These are phyloP conservation scores for Ephydatia muelleri DNA, from an alignment of 37 sponge, comb jelly and placozoan genomes.

Conservation along the genomic window DNA sequence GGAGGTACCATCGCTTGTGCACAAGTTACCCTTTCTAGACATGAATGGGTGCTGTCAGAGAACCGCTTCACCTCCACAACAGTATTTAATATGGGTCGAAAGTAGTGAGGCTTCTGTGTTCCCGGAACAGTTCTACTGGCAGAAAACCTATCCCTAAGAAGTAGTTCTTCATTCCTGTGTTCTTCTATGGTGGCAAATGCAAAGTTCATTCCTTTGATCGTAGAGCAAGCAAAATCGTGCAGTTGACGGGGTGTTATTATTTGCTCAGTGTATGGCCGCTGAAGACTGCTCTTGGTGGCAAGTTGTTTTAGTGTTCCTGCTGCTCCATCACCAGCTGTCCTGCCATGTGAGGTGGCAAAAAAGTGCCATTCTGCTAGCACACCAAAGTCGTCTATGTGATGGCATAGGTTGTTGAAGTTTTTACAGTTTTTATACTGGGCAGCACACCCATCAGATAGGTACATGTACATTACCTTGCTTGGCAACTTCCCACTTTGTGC, in stretches of 20 bases:
- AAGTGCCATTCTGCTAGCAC: conserved; percentile 49
- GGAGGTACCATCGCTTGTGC: too few relatives aligned
- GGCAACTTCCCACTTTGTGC: not conserved
- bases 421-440: too few relatives aligned
- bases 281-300: too few relatives aligned
- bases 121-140: too few relatives aligned
- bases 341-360: conserved; percentile 55
- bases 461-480: conserved; percentile 36
- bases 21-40: too few relatives aligned
- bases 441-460: conserved; percentile 16
- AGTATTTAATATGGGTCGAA: conserved; percentile 2
- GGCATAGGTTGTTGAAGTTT: conserved; percentile 43
- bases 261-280: too few relatives aligned
- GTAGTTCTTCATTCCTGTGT: conserved; percentile 4
- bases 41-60: too few relatives aligned
- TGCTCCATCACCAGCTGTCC: conserved; percentile 44
- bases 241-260: conserved; percentile 42
- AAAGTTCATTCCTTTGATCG: conserved; percentile 13
- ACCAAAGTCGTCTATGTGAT: conserved; percentile 36
- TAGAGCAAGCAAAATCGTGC: conserved; percentile 31
- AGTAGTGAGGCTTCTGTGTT: too few relatives aligned
- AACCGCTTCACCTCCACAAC: not conserved
- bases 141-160: conserved; percentile 24
- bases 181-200: conserved; percentile 19
- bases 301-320: conserved; percentile 39